A percentile compares a stretch with the other conserved stretches of the same genome.
Evolutionary conservation across 2,888 invertebrate genomes (phyloP).

Genomic region (Andrena bicolor): DNA sequence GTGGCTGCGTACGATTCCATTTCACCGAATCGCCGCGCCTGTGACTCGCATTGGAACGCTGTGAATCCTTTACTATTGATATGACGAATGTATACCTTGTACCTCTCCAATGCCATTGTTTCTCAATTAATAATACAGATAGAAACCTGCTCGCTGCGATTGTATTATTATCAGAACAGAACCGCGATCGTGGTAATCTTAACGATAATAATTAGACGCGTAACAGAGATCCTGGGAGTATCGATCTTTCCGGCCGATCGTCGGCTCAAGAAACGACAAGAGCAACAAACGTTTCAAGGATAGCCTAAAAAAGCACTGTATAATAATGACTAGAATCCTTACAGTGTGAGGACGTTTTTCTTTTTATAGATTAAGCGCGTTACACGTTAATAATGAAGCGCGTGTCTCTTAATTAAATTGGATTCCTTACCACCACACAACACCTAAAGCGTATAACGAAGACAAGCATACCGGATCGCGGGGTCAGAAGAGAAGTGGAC

Average conservation of each 20-base stretch:
- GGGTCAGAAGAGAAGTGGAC: neutral
- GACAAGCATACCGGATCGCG: constrained; percentile 3
- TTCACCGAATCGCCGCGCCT: neutral
- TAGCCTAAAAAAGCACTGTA: constrained; percentile 48
- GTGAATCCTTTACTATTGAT: constrained; percentile 24
- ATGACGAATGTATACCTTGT: constrained; percentile 33
- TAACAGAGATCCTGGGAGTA: constrained; percentile 18
- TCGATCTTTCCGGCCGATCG: neutral
- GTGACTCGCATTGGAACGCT: constrained; percentile 13
- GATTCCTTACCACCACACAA: constrained; percentile 4
- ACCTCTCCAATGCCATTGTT: constrained; percentile 28
- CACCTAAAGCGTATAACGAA: constrained; percentile 12
- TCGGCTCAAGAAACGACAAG: constrained; percentile 5
- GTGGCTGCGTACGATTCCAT: neutral
- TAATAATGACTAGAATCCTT: constrained; percentile 68
- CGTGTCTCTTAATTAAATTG: constrained; percentile 14
- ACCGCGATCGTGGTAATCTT: neutral
- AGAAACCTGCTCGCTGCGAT: constrained; percentile 3
- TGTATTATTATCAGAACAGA: constrained; percentile 12
- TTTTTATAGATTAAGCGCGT: constrained; percentile 3
- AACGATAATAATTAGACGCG: constrained; percentile 12
- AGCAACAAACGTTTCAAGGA: constrained; percentile 44
- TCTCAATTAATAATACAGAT: constrained; percentile 17
- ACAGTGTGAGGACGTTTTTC: constrained; percentile 28
- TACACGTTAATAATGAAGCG: constrained; percentile 13